phyloP scores from a whole-genome alignment of 2,797 vertebrate species.

The Anableps anableps region DNA sequence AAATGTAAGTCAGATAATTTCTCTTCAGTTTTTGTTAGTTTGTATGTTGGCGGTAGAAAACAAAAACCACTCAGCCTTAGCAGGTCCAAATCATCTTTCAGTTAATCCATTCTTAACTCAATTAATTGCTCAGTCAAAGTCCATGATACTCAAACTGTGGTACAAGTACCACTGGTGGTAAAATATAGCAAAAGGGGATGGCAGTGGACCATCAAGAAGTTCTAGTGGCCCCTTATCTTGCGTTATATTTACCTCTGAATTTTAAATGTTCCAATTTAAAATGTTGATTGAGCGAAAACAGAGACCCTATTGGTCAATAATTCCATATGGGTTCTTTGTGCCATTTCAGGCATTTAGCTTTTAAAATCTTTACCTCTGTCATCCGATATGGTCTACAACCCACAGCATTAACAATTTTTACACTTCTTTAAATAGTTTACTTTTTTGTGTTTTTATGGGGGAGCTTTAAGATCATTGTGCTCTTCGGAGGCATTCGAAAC shows the following conservation, averaged over 20 bases:
- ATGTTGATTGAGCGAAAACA: too few relatives aligned
- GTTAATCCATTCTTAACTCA: not conserved
- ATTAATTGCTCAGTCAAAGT: not conserved
- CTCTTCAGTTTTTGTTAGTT: not conserved
- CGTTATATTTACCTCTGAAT: not conserved
- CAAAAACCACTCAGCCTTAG: not conserved
- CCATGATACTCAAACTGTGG: not conserved
- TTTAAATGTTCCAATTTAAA: too few relatives aligned
- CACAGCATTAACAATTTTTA: not conserved
- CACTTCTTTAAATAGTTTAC: not conserved
- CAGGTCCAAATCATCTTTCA: not conserved
- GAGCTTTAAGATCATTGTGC: not conserved
- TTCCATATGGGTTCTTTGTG: not conserved
- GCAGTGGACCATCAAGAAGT: not conserved
- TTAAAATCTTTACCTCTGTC: not conserved
- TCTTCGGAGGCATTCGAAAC: not conserved
- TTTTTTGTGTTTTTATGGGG: not conserved
- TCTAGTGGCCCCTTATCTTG: not conserved
- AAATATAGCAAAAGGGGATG: not conserved
- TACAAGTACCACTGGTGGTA: not conserved
- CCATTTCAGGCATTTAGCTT: not conserved
- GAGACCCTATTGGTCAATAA: not conserved
- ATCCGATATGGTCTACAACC: not conserved
- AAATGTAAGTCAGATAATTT: not conserved
- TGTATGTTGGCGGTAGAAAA: not conserved